phyloP scores from a whole-genome alignment of 1,140 invertebrate genomes.

The Aporrectodea caliginosa region DNA sequence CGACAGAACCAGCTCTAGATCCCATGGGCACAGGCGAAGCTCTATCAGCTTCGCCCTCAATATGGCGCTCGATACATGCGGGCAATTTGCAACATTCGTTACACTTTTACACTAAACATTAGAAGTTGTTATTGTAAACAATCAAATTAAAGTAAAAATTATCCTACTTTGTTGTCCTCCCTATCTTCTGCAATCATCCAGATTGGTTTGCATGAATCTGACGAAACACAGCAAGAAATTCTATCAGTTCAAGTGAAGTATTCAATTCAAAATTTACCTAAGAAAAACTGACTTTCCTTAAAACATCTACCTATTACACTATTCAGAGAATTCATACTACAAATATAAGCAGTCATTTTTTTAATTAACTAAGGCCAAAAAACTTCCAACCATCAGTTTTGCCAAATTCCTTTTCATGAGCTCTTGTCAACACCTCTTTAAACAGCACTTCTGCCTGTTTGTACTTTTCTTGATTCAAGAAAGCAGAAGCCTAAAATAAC shows the following conservation, averaged over 20 bases:
- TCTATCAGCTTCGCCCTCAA: too few relatives aligned
- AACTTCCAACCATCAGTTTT: constrained; percentile 85
- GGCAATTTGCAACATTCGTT: too few relatives aligned
- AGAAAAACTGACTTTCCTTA: too few relatives aligned
- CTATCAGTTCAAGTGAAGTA: neutral
- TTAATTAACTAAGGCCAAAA: too few relatives aligned
- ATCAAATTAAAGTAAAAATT: neutral
- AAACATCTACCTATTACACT: too few relatives aligned
- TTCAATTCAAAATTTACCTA: too few relatives aligned
- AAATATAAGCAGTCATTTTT: too few relatives aligned
- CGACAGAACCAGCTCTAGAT: too few relatives aligned
- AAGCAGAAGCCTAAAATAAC: constrained; percentile 76
- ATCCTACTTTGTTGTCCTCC: constrained; percentile 63
- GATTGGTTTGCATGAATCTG: constrained; percentile 96
- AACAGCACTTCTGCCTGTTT: constrained; percentile 97
- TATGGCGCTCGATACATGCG: too few relatives aligned
- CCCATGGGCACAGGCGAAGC: too few relatives aligned
- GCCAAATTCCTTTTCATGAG: constrained; percentile 96
- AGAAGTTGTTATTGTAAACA: neutral
- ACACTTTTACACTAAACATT: too few relatives aligned
- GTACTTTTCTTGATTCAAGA: constrained; percentile 98
- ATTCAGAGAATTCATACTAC: too few relatives aligned
- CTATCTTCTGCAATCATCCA: constrained; percentile 99
- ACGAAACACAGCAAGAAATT: constrained; percentile 49
- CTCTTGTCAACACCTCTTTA: constrained; percentile 93